phyloP scores from a whole-genome alignment of 2,113 vertebrate species.

The Pedionomus torquatus region DNA sequence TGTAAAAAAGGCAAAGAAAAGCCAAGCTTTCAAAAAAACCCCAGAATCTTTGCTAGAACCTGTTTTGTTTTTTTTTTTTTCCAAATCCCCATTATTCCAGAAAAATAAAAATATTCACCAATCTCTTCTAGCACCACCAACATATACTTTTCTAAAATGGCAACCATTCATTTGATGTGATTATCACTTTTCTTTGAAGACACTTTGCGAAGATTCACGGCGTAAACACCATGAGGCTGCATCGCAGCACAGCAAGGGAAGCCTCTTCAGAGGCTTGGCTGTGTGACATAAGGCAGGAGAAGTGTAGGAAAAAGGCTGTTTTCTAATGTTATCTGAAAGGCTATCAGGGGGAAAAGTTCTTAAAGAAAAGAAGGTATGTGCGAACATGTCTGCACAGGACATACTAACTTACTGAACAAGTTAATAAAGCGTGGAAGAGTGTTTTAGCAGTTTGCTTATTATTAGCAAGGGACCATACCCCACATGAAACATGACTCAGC shows the following conservation, averaged over 20 bases:
- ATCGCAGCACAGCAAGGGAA: background rate
- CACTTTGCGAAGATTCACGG: background rate
- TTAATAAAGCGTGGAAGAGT: constrained; percentile 55
- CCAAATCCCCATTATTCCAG: background rate
- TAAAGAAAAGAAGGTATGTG: constrained; percentile 3
- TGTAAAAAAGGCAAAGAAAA: background rate
- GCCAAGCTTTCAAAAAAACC: background rate
- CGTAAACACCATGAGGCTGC: background rate
- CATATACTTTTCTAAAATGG: background rate
- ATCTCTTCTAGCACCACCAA: fast-evolving
- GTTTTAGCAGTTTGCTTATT: constrained; percentile 61
- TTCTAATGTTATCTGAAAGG: constrained; percentile 19
- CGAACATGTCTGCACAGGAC: background rate
- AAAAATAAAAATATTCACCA: background rate
- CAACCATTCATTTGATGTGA: background rate
- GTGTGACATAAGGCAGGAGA: background rate
- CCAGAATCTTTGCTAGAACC: background rate
- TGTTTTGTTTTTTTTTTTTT: fast-evolving
- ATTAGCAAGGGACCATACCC: constrained; percentile 59
- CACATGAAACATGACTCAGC: constrained; percentile 65
- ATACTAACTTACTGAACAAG: background rate
- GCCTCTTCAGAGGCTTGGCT: background rate
- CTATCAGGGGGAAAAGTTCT: constrained; percentile 35
- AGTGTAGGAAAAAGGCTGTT: background rate
- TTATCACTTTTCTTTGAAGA: background rate